Evolutionary conservation across 2,888 invertebrate genomes (phyloP).

Genomic region (Spilosoma lubricipeda): DNA sequence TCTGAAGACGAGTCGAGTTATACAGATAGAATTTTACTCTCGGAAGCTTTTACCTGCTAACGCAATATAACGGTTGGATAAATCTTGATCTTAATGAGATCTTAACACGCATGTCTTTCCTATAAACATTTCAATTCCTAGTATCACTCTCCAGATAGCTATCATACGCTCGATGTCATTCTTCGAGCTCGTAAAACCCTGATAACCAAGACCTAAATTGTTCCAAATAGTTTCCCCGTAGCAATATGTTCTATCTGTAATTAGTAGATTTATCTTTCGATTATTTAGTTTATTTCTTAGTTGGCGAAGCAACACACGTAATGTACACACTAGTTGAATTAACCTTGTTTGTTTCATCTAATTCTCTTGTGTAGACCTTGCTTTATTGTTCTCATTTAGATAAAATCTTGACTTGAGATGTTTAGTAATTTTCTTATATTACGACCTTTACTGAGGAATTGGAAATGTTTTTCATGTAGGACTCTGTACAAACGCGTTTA

Average conservation of each 20-base stretch:
- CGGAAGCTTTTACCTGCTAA: background rate
- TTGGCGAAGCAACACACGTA: slow-evolving; percentile 27
- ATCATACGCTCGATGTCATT: background rate
- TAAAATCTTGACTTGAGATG: slow-evolving; percentile 29
- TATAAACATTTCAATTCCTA: background rate
- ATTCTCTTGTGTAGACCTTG: slow-evolving; percentile 33
- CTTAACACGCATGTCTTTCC: background rate
- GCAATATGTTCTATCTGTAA: slow-evolving; percentile 3
- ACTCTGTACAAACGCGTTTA: background rate
- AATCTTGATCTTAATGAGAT: background rate
- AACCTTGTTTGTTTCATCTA: slow-evolving; percentile 23
- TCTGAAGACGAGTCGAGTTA: background rate
- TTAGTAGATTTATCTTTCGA: slow-evolving; percentile 23
- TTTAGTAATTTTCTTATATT: slow-evolving; percentile 11
- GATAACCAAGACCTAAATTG: background rate
- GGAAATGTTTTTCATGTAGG: background rate
- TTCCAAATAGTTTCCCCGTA: background rate
- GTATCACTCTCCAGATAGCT: background rate
- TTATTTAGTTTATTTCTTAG: slow-evolving; percentile 19
- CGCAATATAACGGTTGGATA: background rate
- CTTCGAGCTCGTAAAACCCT: background rate
- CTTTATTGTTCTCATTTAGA: slow-evolving; percentile 43
- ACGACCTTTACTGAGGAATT: background rate
- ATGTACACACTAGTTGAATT: slow-evolving; percentile 20
- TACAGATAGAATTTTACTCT: too few species aligned